Evolutionary conservation across 2,888 invertebrate species (phyloP), one percentile per base, ranked within the genome.

Genomic region (Ormia ochracea): DNA sequence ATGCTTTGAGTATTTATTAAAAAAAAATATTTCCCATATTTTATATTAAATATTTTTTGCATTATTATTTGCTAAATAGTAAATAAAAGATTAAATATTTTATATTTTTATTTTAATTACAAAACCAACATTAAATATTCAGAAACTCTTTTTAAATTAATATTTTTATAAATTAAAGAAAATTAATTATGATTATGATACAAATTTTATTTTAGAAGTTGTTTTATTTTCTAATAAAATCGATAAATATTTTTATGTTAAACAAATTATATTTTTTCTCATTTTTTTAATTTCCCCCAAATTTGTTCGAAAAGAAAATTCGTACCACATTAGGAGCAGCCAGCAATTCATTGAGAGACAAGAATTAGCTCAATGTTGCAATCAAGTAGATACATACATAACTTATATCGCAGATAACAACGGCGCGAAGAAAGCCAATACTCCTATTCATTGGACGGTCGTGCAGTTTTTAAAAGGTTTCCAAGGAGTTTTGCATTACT

Each of bases 191-290:
- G 23, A 74, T 58, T 48, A 79, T 75, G 69, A 45, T 74, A 74
- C 58, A 65, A 74, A 52, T 75, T 79, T 54, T 75, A 79, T 59
- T 66, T 75, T 48, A 48, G 75, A 80, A 75, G 70, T 72, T 80
- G 58, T 75, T 79, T 79, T 70, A 54, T 61, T 69, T 63, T 50
- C 28, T 68, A 9, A 79, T 75, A 79, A 79, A 79, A 79, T 70
- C 75, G 69, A 79, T 58, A 50, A 58, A 69, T 59, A 74, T 38
- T 79, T 74, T 65, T 75, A 79, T 70, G 74, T 70, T 65, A 74
- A 69, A 74, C 52, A 74, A 33, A 43, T 21, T 28, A n/a, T n/a
- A n/a, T n/a, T n/a, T n/a, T n/a, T n/a, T n/a, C n/a, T n/a, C 69
- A n/a, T 50, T 61, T 59, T 50, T 50, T 58, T 48, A 38, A 19